These are phyloP conservation scores for Eurytoma californica DNA, from an alignment of 2,888 invertebrate species.

Conservation along the genomic window DNA sequence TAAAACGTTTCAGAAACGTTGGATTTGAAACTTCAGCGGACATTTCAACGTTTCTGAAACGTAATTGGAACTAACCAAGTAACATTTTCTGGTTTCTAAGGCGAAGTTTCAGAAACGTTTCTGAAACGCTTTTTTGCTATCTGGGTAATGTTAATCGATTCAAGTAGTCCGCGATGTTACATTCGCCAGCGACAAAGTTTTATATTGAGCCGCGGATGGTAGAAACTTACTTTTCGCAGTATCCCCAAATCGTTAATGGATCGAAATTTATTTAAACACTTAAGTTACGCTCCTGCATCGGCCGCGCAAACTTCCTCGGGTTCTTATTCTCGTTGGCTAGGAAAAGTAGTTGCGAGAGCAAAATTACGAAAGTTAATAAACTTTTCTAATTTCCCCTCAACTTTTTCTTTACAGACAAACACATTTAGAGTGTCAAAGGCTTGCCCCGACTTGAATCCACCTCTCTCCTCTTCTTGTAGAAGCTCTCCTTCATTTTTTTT, in stretches of 20 bases:
- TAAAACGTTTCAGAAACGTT: no score
- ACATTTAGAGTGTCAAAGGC: slow-evolving; percentile 5
- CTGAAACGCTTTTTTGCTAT: no score
- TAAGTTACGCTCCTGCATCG: slow-evolving; percentile 1
- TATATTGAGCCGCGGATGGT: background rate
- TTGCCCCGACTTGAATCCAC: background rate
- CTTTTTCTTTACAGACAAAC: slow-evolving; percentile 5
- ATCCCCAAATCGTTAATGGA: background rate
- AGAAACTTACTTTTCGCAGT: background rate
- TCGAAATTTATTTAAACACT: slow-evolving; percentile 26
- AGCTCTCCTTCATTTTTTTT: background rate
- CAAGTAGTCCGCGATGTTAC: background rate
- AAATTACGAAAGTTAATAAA: slow-evolving; percentile 6
- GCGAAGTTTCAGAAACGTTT: no score
- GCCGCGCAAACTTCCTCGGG: slow-evolving; percentile 15
- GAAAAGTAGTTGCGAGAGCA: background rate
- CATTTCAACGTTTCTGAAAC: no score
- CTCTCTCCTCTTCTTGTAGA: background rate
- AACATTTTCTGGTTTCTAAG: no score
- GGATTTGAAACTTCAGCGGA: no score
- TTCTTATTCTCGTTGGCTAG: background rate
- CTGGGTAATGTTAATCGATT: background rate
- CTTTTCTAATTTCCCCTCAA: slow-evolving; percentile 2
- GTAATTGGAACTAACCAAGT: no score
- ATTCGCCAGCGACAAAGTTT: no score